These are phyloP conservation scores for Halictus quadricinctus DNA, from an alignment of 2,888 invertebrate genomes.

Conservation along the genomic window DNA sequence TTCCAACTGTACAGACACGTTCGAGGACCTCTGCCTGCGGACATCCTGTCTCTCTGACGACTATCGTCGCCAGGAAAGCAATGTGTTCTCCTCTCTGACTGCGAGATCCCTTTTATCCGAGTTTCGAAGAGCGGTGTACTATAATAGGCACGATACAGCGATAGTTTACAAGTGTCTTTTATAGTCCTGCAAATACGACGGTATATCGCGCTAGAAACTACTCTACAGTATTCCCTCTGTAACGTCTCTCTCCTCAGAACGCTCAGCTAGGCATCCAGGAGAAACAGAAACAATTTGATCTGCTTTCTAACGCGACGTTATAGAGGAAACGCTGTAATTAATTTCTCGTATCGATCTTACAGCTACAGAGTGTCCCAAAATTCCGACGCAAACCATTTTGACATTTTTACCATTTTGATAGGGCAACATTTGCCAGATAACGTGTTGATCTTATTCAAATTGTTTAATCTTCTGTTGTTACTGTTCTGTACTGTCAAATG, in stretches of 20 bases:
- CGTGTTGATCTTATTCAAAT: not conserved
- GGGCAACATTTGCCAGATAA: not conserved
- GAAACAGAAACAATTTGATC: not conserved
- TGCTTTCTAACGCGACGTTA: not conserved
- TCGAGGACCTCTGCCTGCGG: slow-evolving; percentile 17
- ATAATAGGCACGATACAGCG: slow-evolving; percentile 62
- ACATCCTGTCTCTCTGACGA: slow-evolving; percentile 37
- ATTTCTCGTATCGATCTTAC: not conserved
- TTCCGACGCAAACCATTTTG: not conserved
- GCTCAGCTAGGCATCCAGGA: not conserved
- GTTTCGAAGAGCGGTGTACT: slow-evolving; percentile 55
- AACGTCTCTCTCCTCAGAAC: not conserved
- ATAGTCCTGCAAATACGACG: slow-evolving; percentile 41
- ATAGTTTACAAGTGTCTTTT: slow-evolving; percentile 54
- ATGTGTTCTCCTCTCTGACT: slow-evolving; percentile 21
- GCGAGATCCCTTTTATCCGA: slow-evolving; percentile 40
- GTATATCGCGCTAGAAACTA: slow-evolving; percentile 29
- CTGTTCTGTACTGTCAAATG: not conserved
- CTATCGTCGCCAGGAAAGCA: slow-evolving; percentile 39
- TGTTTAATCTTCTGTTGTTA: not conserved
- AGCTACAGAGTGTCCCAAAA: slow-evolving; percentile 1
- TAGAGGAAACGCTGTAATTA: not conserved
- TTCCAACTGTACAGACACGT: not conserved
- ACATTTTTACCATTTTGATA: not conserved
- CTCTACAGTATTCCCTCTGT: slow-evolving; percentile 7